phyloP scores from a whole-genome alignment of 2,888 invertebrate species.

The Aporophyla nigra region DNA sequence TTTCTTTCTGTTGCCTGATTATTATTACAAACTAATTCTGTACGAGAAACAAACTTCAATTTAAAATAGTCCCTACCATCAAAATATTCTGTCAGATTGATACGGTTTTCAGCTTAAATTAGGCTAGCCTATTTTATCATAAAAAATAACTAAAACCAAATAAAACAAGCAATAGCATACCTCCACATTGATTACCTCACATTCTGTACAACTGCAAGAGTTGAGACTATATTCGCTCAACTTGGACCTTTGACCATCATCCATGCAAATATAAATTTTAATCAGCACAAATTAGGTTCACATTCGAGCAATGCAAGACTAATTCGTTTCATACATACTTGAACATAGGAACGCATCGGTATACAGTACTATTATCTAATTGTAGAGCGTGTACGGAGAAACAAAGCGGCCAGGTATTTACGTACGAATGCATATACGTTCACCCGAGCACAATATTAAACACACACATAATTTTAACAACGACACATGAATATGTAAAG shows the following conservation, averaged over 20 bases:
- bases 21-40: neutral
- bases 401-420: slow-evolving; percentile 63
- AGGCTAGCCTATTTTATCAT: neutral
- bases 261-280: slow-evolving; percentile 11
- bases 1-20: neutral
- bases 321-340: slow-evolving; percentile 25
- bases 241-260: slow-evolving; percentile 26
- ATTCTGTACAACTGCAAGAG: slow-evolving; percentile 26
- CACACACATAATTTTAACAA: slow-evolving; percentile 61
- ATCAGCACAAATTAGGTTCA: slow-evolving; percentile 27
- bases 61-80: neutral
- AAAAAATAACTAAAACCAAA: neutral
- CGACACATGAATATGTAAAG: slow-evolving; percentile 60
- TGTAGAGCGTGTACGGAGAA: slow-evolving; percentile 48
- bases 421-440: slow-evolving; percentile 59
- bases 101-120: too few relatives aligned
- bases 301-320: slow-evolving; percentile 12
- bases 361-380: slow-evolving; percentile 57
- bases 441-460: slow-evolving; percentile 57
- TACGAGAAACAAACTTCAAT: neutral
- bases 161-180: slow-evolving; percentile 4
- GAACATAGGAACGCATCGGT: slow-evolving; percentile 41
- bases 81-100: neutral
- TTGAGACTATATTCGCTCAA: slow-evolving; percentile 23
- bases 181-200: slow-evolving; percentile 18